Evolutionary conservation across 2,797 vertebrate species (phyloP).

Genomic region (Pseudochromis fuscus): DNA sequence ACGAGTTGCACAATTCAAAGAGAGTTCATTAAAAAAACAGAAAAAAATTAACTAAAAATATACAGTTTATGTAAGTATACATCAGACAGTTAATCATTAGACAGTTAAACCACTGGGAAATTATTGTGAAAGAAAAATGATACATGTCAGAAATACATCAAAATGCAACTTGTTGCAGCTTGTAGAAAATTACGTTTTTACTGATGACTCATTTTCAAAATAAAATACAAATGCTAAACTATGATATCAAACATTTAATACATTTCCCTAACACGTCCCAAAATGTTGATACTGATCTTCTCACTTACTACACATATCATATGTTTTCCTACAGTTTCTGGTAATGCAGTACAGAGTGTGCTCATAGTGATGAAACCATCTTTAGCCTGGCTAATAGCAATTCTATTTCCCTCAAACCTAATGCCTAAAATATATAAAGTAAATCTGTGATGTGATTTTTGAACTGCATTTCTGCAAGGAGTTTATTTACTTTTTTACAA

Average conservation of each 20-base stretch:
- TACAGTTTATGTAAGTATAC: background rate
- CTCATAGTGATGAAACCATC: background rate
- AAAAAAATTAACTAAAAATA: background rate
- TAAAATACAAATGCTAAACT: too few species aligned
- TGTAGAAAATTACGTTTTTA: too few species aligned
- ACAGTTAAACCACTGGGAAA: too few species aligned
- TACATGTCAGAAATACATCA: too few species aligned
- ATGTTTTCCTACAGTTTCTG: background rate
- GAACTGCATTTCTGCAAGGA: background rate
- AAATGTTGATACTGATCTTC: slow-evolving; percentile 1
- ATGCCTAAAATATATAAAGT: background rate
- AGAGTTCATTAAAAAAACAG: background rate
- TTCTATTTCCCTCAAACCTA: background rate
- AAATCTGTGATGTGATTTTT: background rate
- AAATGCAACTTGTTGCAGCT: too few species aligned
- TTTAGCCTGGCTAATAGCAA: background rate
- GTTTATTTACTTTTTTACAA: background rate
- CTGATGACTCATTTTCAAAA: too few species aligned
- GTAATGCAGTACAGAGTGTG: background rate
- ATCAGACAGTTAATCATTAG: background rate
- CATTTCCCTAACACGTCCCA: background rate
- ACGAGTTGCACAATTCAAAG: background rate
- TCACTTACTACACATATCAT: slow-evolving; percentile 1
- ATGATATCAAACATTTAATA: background rate
- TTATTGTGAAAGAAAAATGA: background rate